These are phyloP conservation scores for Peucedramus taeniatus DNA, from an alignment of 2,113 vertebrate genomes.

Conservation along the genomic window DNA sequence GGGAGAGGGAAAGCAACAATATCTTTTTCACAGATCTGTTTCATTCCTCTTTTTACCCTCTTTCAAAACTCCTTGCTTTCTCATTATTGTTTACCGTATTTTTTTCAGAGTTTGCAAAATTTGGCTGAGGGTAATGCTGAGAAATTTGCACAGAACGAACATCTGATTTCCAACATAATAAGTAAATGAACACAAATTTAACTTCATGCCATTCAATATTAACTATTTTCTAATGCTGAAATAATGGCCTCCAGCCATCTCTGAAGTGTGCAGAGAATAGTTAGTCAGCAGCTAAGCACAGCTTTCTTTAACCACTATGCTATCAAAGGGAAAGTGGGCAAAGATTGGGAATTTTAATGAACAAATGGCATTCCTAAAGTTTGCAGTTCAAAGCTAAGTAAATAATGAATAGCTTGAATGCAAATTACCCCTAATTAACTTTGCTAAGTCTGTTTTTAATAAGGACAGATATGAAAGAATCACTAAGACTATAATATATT, in stretches of 20 bases:
- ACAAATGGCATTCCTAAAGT: slow-evolving; percentile 57
- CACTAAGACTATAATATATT: slow-evolving; percentile 6
- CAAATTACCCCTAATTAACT: slow-evolving; percentile 63
- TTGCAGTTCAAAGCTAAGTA: slow-evolving; percentile 66
- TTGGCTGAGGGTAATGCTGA: not conserved
- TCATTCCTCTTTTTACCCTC: not conserved
- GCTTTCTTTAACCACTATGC: slow-evolving; percentile 34
- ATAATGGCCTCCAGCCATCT: slow-evolving; percentile 49
- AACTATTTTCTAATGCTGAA: slow-evolving; percentile 50
- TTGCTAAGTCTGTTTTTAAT: slow-evolving; percentile 48
- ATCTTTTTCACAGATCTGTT: not conserved
- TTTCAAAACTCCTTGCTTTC: not conserved
- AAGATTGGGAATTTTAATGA: slow-evolving; percentile 64
- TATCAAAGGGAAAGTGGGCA: slow-evolving; percentile 58
- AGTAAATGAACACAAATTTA: slow-evolving; percentile 42
- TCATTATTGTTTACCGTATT: not conserved
- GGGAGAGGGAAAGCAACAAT: not conserved
- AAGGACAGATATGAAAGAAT: slow-evolving; percentile 52
- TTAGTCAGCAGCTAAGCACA: slow-evolving; percentile 53
- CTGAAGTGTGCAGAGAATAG: slow-evolving; percentile 34
- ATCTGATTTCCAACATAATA: slow-evolving; percentile 20
- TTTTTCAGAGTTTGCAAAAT: not conserved
- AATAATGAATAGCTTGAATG: slow-evolving; percentile 62
- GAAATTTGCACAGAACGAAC: slow-evolving; percentile 16
- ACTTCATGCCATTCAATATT: slow-evolving; percentile 46